Conservation (phyloP, 2,113 vertebrate species). For the Maccullochella peelii region DNA sequence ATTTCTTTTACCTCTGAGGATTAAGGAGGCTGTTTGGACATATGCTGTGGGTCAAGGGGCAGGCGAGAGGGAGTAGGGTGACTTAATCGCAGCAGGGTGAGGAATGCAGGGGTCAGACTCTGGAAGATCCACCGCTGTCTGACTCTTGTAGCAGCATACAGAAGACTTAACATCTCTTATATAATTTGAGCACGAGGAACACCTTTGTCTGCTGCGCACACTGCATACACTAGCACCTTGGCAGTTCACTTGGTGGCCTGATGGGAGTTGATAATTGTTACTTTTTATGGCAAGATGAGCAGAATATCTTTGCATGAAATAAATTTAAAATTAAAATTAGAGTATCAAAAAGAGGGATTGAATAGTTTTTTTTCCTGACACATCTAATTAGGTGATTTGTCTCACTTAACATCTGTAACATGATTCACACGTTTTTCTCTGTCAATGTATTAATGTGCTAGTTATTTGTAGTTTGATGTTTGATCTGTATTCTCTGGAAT, state of each 20-base stretch:
- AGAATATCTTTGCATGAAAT: not conserved
- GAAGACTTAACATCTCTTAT: constrained; percentile 34
- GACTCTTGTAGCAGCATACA: constrained; percentile 24
- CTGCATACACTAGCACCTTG: constrained; percentile 2
- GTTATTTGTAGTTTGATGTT: constrained; percentile 28
- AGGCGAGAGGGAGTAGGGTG: constrained; percentile 54
- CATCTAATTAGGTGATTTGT: constrained; percentile 21
- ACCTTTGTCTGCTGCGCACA: constrained; percentile 9
- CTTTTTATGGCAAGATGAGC: not conserved
- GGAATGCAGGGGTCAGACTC: constrained; percentile 77
- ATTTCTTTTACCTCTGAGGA: constrained; percentile 54
- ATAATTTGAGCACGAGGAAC: constrained; percentile 33
- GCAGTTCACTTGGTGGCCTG: constrained; percentile 8
- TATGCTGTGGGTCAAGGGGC: constrained; percentile 74
- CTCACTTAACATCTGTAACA: constrained; percentile 13
- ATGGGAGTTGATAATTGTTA: not conserved
- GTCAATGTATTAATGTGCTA: not conserved
- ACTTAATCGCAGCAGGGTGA: constrained; percentile 70
- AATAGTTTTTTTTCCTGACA: not conserved
- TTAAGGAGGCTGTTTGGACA: constrained; percentile 79
- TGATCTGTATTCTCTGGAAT: constrained; percentile 35
- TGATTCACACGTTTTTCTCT: constrained; percentile 13
- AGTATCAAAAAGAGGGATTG: not conserved
- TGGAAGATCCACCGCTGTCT: constrained; percentile 35
- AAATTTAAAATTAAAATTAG: not conserved